Conservation (phyloP, 2,113 vertebrate species). For the Uropsilus gracilis region DNA sequence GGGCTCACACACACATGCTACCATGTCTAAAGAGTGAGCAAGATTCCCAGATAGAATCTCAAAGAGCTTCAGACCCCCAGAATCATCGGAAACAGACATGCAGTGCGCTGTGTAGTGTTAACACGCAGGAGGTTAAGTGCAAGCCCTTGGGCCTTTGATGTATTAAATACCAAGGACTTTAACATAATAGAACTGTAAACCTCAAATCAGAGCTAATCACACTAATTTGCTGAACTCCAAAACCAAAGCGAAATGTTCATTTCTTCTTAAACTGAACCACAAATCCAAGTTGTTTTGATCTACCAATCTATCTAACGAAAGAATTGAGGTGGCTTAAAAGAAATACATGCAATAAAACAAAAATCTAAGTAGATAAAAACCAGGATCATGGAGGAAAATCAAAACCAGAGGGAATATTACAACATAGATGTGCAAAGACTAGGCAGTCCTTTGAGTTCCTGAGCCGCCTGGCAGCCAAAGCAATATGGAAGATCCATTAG, state of each 20-base stretch:
- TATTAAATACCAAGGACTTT: conserved; percentile 79
- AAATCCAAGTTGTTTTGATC: conserved; percentile 81
- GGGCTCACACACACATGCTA: not conserved
- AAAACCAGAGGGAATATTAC: conserved; percentile 74
- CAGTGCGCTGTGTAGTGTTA: conserved; percentile 65
- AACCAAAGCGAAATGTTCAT: conserved; percentile 75
- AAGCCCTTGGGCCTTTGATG: conserved; percentile 75
- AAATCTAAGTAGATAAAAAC: conserved; percentile 80
- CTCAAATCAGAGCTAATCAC: conserved; percentile 82
- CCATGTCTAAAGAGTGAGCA: not conserved
- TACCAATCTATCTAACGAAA: conserved; percentile 77
- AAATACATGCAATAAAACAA: conserved; percentile 77
- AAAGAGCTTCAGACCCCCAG: not conserved
- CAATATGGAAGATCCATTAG: conserved; percentile 60
- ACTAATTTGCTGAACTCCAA: conserved; percentile 80
- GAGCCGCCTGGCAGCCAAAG: conserved; percentile 59
- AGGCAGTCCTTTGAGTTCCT: conserved; percentile 37
- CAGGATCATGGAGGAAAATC: conserved; percentile 66
- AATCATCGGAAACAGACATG: conserved; percentile 76
- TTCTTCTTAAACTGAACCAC: conserved; percentile 80
- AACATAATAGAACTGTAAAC: conserved; percentile 79
- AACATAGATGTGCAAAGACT: conserved; percentile 27
- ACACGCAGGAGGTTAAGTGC: conserved; percentile 73
- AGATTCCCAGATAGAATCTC: not conserved
- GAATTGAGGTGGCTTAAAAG: conserved; percentile 77